A percentile compares a stretch with the other conserved stretches of the same genome.
These are phyloP conservation scores for Eustalomyia histrio DNA, from an alignment of 2,888 invertebrate genomes.

Conservation along the genomic window DNA sequence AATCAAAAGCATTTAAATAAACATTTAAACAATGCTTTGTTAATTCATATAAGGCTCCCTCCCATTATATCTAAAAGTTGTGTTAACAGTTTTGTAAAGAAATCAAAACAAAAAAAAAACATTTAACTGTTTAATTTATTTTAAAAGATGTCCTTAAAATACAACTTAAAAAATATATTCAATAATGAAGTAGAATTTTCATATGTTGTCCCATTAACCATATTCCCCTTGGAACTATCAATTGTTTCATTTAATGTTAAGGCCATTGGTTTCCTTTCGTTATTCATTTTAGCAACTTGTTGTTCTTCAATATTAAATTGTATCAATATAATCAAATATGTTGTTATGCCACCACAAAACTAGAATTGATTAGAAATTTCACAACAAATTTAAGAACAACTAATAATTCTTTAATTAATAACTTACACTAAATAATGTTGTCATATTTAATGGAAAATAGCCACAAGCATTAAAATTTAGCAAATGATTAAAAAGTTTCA, in stretches of 20 bases:
- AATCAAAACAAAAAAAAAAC: no score
- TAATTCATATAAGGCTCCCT: no score
- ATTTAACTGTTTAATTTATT: no score
- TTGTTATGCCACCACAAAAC: constrained; percentile 79
- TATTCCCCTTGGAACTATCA: background rate
- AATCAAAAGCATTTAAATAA: no score
- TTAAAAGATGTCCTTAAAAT: background rate
- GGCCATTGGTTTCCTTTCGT: constrained; percentile 20
- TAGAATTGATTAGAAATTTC: constrained; percentile 48
- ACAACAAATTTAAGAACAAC: background rate
- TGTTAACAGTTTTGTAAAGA: no score
- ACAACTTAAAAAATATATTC: background rate
- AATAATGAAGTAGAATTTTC: constrained; percentile 27
- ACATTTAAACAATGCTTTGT: no score
- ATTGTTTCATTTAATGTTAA: constrained; percentile 6
- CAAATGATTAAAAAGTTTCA: constrained; percentile 78
- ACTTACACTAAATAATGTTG: constrained; percentile 78
- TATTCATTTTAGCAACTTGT: constrained; percentile 71
- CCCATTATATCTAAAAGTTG: no score
- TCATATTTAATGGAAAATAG: constrained; percentile 79
- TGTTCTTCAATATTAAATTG: constrained; percentile 79
- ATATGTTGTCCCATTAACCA: constrained; percentile 4
- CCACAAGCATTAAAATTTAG: constrained; percentile 79
- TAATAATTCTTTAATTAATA: background rate
- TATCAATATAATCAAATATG: constrained; percentile 78